Evolutionary conservation across 2,888 invertebrate species (phyloP).

Genomic region (Apocheima hispidaria): DNA sequence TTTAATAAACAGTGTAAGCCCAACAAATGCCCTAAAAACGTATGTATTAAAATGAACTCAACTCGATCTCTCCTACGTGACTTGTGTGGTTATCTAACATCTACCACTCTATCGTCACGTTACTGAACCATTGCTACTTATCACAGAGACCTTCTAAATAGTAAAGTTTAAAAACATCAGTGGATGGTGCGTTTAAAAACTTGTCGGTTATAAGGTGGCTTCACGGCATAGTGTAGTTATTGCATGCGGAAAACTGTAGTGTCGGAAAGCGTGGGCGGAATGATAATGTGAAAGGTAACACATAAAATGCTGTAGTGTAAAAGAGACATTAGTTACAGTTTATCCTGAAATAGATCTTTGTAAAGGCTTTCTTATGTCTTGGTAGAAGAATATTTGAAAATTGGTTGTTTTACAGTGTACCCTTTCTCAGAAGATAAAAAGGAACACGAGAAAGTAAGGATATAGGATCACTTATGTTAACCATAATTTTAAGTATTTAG

Average conservation of each 20-base stretch:
- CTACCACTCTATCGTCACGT: background rate
- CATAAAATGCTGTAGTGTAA: constrained; percentile 27
- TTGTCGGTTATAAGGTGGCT: background rate
- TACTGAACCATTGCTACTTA: background rate
- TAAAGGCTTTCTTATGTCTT: background rate
- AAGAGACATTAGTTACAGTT: constrained; percentile 32
- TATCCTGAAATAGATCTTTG: constrained; percentile 32
- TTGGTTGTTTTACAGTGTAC: no score
- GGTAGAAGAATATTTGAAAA: background rate
- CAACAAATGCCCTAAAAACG: constrained; percentile 24
- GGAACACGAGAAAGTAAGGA: no score
- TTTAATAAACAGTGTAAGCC: constrained; percentile 25
- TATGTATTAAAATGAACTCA: constrained; percentile 32
- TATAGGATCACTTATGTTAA: no score
- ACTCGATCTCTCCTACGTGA: constrained; percentile 30
- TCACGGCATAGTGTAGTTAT: constrained; percentile 32
- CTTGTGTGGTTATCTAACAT: constrained; percentile 21
- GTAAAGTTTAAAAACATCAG: background rate
- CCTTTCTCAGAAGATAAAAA: no score
- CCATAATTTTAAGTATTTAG: no score
- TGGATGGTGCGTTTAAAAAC: background rate
- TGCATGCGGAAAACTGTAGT: constrained; percentile 29
- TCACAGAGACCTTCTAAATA: background rate
- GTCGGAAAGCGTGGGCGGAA: constrained; percentile 19
- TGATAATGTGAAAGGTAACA: constrained; percentile 21